These are phyloP conservation scores for Drosophila guanche DNA, from an alignment of 1,140 invertebrate species.

Conservation along the genomic window DNA sequence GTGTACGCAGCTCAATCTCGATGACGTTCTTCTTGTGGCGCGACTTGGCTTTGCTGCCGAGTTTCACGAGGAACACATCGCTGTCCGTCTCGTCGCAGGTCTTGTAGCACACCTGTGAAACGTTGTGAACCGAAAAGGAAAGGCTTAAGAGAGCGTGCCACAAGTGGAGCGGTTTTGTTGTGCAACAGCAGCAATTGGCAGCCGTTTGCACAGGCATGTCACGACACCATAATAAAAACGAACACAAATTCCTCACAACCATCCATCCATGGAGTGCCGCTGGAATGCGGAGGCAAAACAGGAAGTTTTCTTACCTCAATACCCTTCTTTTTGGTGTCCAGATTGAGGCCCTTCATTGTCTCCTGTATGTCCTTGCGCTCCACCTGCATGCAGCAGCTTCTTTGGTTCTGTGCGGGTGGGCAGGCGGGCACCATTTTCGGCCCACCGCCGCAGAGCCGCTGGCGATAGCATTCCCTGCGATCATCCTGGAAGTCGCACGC, in stretches of 20 bases:
- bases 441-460: conserved; percentile 45
- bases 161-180: conserved; percentile 21
- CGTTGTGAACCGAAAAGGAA: neutral
- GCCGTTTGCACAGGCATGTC: conserved; percentile 39
- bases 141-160: too few relatives aligned
- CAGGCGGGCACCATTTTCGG: conserved; percentile 27
- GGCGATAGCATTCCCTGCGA: conserved; percentile 71
- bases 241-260: conserved; percentile 57
- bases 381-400: conserved; percentile 74
- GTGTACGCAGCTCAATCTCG: conserved; percentile 79
- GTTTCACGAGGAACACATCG: conserved; percentile 80
- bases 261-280: conserved; percentile 9
- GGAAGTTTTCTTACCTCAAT: conserved; percentile 67
- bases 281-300: conserved; percentile 34
- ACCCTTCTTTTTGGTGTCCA: conserved; percentile 71
- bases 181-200: conserved; percentile 43
- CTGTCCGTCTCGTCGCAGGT: conserved; percentile 82
- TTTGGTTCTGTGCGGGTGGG: conserved; percentile 33
- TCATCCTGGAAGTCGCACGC: conserved; percentile 47
- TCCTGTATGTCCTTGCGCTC: conserved; percentile 64
- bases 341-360: conserved; percentile 75
- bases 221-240: conserved; percentile 25
- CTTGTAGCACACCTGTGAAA: conserved; percentile 75
- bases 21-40: conserved; percentile 76
- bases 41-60: conserved; percentile 72